phyloP scores from a whole-genome alignment of 2,113 vertebrate genomes.

The Isichthys henryi region DNA sequence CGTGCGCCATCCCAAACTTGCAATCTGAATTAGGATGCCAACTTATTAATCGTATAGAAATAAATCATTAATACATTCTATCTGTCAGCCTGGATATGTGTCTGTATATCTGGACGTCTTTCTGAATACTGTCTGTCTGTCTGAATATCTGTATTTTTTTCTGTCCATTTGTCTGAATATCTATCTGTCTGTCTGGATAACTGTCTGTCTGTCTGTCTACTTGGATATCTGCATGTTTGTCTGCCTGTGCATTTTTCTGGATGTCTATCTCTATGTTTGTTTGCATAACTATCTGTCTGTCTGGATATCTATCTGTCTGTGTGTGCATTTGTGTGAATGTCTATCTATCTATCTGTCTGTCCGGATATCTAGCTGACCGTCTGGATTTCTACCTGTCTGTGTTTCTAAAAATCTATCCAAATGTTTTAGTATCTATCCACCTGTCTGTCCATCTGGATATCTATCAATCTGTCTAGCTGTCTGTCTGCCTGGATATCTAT shows the following conservation, averaged over 20 bases:
- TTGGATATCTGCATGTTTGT: background rate
- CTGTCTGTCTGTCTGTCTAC: background rate
- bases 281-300: background rate
- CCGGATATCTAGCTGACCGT: background rate
- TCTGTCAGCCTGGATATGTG: background rate
- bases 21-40: background rate
- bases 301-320: background rate
- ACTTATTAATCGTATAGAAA: background rate
- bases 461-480: background rate
- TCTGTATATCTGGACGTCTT: background rate
- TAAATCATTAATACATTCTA: background rate
- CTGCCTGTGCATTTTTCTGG: background rate
- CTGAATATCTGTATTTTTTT: background rate
- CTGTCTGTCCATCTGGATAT: background rate
- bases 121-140: background rate
- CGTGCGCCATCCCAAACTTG: background rate
- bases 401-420: background rate
- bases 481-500: background rate
- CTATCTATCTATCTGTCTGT: background rate
- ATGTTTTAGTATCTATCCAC: background rate
- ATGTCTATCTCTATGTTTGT: background rate
- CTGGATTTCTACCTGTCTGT: background rate
- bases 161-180: background rate
- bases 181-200: too few relatives aligned
- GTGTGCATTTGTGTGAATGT: background rate